Conservation (phyloP, 2,113 vertebrate genomes). For the Callipepla squamata region DNA sequence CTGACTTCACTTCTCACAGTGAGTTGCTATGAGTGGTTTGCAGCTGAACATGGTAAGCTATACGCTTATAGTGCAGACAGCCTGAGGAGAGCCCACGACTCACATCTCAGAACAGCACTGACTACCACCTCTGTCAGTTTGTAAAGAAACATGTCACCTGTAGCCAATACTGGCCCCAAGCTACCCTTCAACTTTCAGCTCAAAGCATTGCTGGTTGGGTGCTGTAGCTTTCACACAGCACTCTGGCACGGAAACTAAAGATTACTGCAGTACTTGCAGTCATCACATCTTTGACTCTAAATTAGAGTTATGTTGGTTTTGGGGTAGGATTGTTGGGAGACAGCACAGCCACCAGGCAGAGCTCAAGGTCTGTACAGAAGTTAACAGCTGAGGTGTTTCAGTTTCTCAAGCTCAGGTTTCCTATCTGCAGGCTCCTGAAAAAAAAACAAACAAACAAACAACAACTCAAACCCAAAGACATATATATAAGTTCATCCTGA, state of each 20-base stretch:
- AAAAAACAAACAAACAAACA: background rate
- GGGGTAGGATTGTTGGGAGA: background rate
- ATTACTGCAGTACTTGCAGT: background rate
- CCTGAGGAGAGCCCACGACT: background rate
- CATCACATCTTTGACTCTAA: background rate
- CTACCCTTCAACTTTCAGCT: background rate
- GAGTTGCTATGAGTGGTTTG: background rate
- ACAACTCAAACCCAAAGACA: accelerated
- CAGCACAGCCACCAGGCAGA: accelerated
- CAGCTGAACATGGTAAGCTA: accelerated
- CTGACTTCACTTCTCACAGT: accelerated
- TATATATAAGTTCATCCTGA: background rate
- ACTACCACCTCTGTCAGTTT: background rate
- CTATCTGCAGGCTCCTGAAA: background rate
- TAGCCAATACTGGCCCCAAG: background rate
- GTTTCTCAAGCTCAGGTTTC: background rate
- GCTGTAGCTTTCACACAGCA: background rate
- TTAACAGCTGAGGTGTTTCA: background rate
- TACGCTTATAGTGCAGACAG: accelerated
- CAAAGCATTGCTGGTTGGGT: background rate
- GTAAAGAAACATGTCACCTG: background rate
- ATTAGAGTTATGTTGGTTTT: background rate
- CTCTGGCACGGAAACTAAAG: background rate
- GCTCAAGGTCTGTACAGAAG: background rate
- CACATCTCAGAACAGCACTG: background rate